Evolutionary conservation across 2,113 vertebrate species (phyloP), one percentile per base, ranked within the genome.

Genomic region (Ivindomyrus marchei): DNA sequence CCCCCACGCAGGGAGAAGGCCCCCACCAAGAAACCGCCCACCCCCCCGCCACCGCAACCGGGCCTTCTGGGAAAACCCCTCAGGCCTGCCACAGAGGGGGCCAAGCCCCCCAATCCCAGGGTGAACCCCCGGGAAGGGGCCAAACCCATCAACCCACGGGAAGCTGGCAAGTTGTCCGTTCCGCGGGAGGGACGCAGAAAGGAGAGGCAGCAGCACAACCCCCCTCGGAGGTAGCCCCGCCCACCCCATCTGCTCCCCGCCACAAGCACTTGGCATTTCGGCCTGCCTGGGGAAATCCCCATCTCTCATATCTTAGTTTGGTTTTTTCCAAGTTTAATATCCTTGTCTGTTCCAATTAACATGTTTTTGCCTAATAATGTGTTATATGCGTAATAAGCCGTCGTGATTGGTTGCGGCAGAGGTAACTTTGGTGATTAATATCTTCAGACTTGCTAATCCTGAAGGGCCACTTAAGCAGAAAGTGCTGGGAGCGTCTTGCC

Each of bases 141-240:
- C 93, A 49, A 93, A 92, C 5, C 94, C 95, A 1, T 94, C 95
- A 62, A 93, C 91, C n/a, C 93, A 92, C 47, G 95, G 93, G 86
- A 97, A 93, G 0, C 91, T 91, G 91, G 95, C 88, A 98, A 98
- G 91, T 93, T n/a, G 13, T 0, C 52, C 3, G 36, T 66, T 17
- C 95, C 93, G 0, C 93, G 98, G 91, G 97, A 98, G 91, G 97
- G 97, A 0, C 94, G 97, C 45, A 96, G 95, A 93, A 99, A 98
- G 95, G 98, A 98, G 74, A 95, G 97, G 0, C 97, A 94, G 91
- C 95, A 95, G 1, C 96, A 96, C 90, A 96, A 93, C 24, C 97
- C 97, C 45, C 97, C 97, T 9, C 95, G 96, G 91, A 98, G 98
- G 98, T 99, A 93, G 91, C 95, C 42, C 85, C 47, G 3, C 85